Evolutionary conservation across 2,113 vertebrate genomes (phyloP).

Genomic region (Psammodynastes pulverulentus): DNA sequence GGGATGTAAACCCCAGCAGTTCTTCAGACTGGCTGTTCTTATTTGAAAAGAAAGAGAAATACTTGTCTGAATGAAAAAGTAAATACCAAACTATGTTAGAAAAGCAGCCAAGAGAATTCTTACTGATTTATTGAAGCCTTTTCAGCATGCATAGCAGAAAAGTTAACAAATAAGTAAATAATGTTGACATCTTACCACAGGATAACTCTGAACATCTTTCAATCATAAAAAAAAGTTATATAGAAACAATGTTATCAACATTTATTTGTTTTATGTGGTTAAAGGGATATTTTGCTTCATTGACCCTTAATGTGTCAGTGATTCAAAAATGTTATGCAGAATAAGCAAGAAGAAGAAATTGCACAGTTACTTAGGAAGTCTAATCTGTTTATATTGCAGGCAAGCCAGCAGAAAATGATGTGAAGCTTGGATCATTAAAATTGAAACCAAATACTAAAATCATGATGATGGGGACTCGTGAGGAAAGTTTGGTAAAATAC

Average conservation of each 20-base stretch:
- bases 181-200: neutral
- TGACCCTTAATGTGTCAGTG: neutral
- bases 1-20: neutral
- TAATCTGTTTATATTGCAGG: conserved; percentile 75
- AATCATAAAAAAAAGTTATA: neutral
- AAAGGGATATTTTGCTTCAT: no score
- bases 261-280: neutral
- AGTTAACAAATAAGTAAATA: neutral
- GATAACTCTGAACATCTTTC: neutral
- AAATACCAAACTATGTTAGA: neutral
- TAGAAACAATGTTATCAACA: neutral
- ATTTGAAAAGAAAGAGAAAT: neutral
- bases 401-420: conserved; percentile 92
- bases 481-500: conserved; percentile 91
- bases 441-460: conserved; percentile 99
- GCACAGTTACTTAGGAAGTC: conserved; percentile 51
- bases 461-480: conserved; percentile 99
- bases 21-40: neutral
- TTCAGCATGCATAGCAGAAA: neutral
- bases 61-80: neutral
- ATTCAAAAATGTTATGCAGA: neutral
- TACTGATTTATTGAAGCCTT: neutral
- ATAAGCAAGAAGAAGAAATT: neutral
- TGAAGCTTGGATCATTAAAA: conserved; percentile 94
- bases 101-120: neutral